A percentile compares a stretch with the other conserved stretches of the same genome.
Conservation (phyloP, 2,888 invertebrate genomes). For the Cyrtodaria siliqua region DNA sequence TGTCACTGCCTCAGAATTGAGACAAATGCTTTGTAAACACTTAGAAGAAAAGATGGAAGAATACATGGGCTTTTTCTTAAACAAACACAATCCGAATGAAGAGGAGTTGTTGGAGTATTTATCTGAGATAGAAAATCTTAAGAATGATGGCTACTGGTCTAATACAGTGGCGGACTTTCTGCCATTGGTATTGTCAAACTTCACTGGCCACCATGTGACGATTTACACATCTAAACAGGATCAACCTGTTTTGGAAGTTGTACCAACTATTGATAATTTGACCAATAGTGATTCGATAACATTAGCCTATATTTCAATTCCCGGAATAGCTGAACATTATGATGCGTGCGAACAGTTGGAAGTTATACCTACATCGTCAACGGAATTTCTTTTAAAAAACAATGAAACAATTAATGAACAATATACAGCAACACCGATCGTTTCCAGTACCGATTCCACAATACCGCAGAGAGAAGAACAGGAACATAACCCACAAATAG, state of each 20-base stretch:
- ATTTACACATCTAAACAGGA: slow-evolving; percentile 13
- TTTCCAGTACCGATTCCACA: too few species aligned
- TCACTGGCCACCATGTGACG: neutral
- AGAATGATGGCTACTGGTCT: slow-evolving; percentile 17
- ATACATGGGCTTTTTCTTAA: slow-evolving; percentile 16
- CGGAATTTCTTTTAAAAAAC: too few species aligned
- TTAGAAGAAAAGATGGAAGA: slow-evolving; percentile 10
- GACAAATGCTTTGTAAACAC: neutral
- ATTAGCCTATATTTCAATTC: slow-evolving; percentile 17
- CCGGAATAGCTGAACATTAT: slow-evolving; percentile 23
- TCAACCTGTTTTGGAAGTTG: slow-evolving; percentile 2
- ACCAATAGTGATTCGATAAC: too few species aligned
- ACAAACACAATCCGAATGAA: slow-evolving; percentile 1
- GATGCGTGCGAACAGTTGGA: too few species aligned
- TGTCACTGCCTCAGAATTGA: neutral
- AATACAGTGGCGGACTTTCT: slow-evolving; percentile 21
- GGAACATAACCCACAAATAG: too few species aligned
- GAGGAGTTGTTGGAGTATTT: slow-evolving; percentile 14
- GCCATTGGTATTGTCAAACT: slow-evolving; percentile 20
- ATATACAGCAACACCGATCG: too few species aligned
- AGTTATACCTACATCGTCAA: too few species aligned
- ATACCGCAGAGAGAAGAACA: too few species aligned
- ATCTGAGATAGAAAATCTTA: slow-evolving; percentile 6
- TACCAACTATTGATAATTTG: neutral
- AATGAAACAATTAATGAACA: neutral